phyloP scores from a whole-genome alignment of 1,140 invertebrate genomes.

The Drosophila sp. region DNA sequence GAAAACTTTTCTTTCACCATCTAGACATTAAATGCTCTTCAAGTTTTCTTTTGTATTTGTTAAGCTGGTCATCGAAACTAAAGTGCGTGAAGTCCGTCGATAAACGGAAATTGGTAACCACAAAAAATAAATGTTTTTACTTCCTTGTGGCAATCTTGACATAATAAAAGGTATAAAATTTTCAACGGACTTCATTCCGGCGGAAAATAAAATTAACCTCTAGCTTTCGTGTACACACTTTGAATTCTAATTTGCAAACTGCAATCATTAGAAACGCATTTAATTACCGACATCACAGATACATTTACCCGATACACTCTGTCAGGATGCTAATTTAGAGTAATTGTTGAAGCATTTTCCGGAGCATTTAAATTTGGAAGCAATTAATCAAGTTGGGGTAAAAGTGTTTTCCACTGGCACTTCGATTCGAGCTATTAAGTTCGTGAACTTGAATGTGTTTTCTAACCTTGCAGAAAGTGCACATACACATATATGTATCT shows the following conservation, averaged over 20 bases:
- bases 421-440: background rate
- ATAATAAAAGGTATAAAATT: background rate
- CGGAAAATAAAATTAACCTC: background rate
- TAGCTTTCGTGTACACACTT: background rate
- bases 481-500: too few species aligned
- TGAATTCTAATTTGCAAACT: background rate
- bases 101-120: constrained; percentile 9
- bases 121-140: background rate
- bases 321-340: constrained; percentile 15
- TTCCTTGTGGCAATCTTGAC: background rate
- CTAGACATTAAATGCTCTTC: background rate
- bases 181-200: background rate
- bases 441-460: background rate
- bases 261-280: background rate
- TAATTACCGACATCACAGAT: background rate
- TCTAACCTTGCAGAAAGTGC: background rate
- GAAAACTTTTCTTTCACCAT: background rate
- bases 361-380: constrained; percentile 18
- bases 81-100: constrained; percentile 1
- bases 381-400: constrained; percentile 18
- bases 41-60: background rate
- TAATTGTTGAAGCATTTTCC: constrained; percentile 18
- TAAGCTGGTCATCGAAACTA: constrained; percentile 2
- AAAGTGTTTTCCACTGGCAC: background rate
- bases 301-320: too few species aligned